These are phyloP conservation scores for Chloromyia formosa DNA, from an alignment of 2,888 invertebrate genomes.

Conservation along the genomic window DNA sequence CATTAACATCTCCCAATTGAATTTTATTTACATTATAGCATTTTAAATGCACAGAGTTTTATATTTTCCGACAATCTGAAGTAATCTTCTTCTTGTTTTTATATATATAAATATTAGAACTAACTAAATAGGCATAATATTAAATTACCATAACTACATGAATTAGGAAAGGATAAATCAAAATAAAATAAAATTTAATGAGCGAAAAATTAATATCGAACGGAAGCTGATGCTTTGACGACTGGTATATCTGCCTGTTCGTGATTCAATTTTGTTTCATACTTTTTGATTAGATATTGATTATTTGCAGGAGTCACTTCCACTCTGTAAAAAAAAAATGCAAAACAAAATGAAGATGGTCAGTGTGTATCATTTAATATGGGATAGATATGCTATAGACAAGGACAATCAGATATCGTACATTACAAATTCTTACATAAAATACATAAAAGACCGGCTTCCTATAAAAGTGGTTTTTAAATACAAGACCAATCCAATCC, in stretches of 20 bases:
- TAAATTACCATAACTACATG: no score
- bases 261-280: slow-evolving; percentile 45
- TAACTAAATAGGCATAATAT: not conserved
- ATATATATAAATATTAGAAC: not conserved
- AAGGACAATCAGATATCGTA: no score
- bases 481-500: no score
- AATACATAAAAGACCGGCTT: no score
- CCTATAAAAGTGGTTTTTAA: no score
- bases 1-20: not conserved
- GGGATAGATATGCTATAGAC: no score
- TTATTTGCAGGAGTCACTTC: slow-evolving; percentile 52
- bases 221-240: slow-evolving; percentile 20
- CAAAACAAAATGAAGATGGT: not conserved
- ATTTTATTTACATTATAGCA: not conserved
- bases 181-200: no score
- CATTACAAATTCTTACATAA: no score
- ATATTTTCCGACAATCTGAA: no score
- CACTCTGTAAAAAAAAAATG: slow-evolving; percentile 46
- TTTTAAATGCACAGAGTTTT: slow-evolving; percentile 31
- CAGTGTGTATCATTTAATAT: not conserved
- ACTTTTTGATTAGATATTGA: slow-evolving; percentile 51
- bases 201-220: slow-evolving; percentile 36
- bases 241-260: slow-evolving; percentile 32
- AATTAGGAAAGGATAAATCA: no score
- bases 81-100: not conserved